A percentile compares a stretch with the other conserved stretches of the same genome.
Conservation (phyloP, 2,888 invertebrate genomes). For the Dicyrtomina minuta region DNA sequence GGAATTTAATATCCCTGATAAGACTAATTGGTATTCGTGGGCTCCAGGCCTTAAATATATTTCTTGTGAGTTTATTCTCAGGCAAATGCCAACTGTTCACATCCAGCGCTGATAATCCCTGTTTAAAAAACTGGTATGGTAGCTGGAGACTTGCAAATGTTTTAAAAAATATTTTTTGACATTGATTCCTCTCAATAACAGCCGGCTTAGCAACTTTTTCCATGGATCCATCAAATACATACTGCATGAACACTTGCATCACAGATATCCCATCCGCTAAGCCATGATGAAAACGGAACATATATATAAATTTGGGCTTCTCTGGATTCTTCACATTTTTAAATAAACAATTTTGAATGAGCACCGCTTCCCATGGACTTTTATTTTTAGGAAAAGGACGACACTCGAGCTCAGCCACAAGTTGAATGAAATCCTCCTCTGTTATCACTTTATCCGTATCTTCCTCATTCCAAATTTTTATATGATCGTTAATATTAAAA, state of each 20-base stretch:
- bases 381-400: constrained; percentile 31
- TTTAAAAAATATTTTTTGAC: constrained; percentile 38
- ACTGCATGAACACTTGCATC: constrained; percentile 46
- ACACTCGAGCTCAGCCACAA: constrained; percentile 31
- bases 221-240: constrained; percentile 45
- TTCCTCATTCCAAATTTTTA: constrained; percentile 30
- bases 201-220: constrained; percentile 46
- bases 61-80: constrained; percentile 43
- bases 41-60: constrained; percentile 48
- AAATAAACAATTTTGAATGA: constrained; percentile 30
- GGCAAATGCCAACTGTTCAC: constrained; percentile 49
- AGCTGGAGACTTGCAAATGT: constrained; percentile 42
- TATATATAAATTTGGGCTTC: constrained; percentile 24
- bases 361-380: constrained; percentile 36
- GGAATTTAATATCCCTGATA: constrained; percentile 46
- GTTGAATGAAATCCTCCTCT: constrained; percentile 33
- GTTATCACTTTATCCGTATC: constrained; percentile 24
- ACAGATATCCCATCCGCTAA: constrained; percentile 49
- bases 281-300: constrained; percentile 36
- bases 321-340: constrained; percentile 30
- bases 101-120: constrained; percentile 44
- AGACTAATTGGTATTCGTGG: constrained; percentile 40
- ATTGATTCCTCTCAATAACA: constrained; percentile 36
- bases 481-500: constrained; percentile 23
- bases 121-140: constrained; percentile 50